A percentile compares a stretch with the other conserved stretches of the same genome.
These are phyloP conservation scores for Ceratina australensis DNA, from an alignment of 1,140 invertebrate genomes.

Conservation along the genomic window DNA sequence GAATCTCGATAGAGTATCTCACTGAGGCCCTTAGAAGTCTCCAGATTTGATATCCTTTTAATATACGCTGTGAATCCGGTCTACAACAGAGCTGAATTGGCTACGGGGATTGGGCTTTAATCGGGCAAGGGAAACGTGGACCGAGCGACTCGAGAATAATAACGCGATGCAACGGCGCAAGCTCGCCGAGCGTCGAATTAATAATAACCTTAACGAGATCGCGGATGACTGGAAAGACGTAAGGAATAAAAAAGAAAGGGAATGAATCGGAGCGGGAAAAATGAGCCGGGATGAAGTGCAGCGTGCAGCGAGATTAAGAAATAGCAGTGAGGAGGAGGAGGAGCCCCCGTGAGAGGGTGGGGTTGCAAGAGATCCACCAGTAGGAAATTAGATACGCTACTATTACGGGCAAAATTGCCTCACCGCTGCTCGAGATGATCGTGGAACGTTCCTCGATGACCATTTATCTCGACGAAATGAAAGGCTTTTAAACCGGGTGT, in stretches of 20 bases:
- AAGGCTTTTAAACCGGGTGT: neutral
- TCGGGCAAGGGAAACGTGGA: neutral
- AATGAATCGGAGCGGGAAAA: constrained; percentile 1
- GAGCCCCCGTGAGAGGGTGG: neutral
- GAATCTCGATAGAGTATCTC: too few relatives aligned
- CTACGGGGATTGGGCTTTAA: too few relatives aligned
- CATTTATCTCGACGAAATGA: constrained; percentile 3
- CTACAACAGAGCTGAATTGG: too few relatives aligned
- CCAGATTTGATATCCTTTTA: too few relatives aligned
- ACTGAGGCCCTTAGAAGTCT: too few relatives aligned
- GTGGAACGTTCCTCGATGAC: neutral
- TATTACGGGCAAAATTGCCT: constrained; percentile 11
- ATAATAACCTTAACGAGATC: constrained; percentile 2
- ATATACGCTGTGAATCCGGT: too few relatives aligned
- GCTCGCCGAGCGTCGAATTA: neutral
- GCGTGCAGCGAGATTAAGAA: neutral
- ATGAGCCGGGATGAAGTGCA: too few relatives aligned
- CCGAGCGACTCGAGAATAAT: neutral
- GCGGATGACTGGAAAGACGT: too few relatives aligned
- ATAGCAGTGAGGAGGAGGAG: too few relatives aligned
- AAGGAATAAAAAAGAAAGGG: neutral
- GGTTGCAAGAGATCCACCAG: constrained; percentile 1
- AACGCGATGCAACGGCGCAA: neutral
- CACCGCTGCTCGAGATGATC: neutral
- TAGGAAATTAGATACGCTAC: neutral